A percentile compares a stretch with the other conserved stretches of the same genome.
These are phyloP conservation scores for Sarcophaga variegata DNA, from an alignment of 2,888 invertebrate species.

Conservation along the genomic window DNA sequence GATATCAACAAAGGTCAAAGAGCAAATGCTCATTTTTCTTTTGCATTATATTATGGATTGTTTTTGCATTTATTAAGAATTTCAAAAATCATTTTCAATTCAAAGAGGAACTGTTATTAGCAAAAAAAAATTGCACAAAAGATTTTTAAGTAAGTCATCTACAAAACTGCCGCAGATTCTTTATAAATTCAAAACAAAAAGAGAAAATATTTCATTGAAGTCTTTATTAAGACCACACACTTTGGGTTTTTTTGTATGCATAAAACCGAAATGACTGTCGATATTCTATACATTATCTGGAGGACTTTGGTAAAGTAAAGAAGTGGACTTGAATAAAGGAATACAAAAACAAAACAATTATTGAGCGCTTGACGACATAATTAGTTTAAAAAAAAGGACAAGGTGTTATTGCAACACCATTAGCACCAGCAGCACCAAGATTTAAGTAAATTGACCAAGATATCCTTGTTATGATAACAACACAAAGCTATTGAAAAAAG, in stretches of 20 bases:
- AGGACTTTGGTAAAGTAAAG: not conserved
- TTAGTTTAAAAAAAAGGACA: constrained; percentile 41
- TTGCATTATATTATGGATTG: no score
- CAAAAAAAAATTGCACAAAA: not conserved
- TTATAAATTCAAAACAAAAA: not conserved
- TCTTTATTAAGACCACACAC: constrained; percentile 54
- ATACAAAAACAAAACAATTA: not conserved
- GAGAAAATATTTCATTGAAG: not conserved
- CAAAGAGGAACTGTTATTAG: not conserved
- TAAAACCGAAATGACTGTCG: constrained; percentile 4
- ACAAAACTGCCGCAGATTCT: not conserved
- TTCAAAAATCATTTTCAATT: not conserved
- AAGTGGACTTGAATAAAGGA: not conserved
- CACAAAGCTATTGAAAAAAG: constrained; percentile 15
- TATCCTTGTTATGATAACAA: constrained; percentile 44
- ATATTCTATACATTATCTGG: not conserved
- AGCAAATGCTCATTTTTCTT: no score
- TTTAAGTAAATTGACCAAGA: constrained; percentile 61
- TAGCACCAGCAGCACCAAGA: constrained; percentile 15
- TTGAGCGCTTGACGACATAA: constrained; percentile 49
- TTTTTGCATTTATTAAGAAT: no score
- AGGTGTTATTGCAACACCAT: constrained; percentile 26
- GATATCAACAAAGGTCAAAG: no score
- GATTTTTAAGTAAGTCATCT: not conserved
- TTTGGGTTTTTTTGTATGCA: constrained; percentile 20